Base-by-base conservation (phyloP, 1,140 invertebrate species). In the Cryptotermes secundus region DNA sequence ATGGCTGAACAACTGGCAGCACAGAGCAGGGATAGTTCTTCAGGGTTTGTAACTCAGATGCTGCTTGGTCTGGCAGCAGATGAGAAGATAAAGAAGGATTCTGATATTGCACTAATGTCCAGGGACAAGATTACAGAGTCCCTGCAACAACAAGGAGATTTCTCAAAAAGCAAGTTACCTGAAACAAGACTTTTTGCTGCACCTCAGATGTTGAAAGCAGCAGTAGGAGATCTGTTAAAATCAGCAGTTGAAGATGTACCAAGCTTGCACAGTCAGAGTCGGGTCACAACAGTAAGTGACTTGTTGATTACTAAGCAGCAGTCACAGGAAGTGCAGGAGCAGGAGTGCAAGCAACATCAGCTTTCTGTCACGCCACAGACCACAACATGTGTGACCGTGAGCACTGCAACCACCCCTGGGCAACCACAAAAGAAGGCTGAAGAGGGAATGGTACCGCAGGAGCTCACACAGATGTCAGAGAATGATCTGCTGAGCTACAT, bases 401-500 rank as follows among this genome's bases (percentile, higher is more conserved):
- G 9, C 16, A 42, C 81, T 38, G 36, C 45, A 31, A 1, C 42
- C 38, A 45, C 7, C 6, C 35, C 38, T 42, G 36, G 14, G 34
- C 36, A 19, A 0, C 81, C 72, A 38, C 83, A 79, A 34, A 84
- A 84, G 72, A 84, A 84, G 65, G 38, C 24, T n/a, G 90, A 86
- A 36, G 87, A 86, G 22, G 89, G 91, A 6, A 92, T 93, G 88
- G 89, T 94, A 85, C 92, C 93, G 3, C 94, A 95, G 88, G 93
- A 95, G 38, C 90, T 97, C 84, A 95, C 94, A 34, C 93, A 94
- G 82, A 95, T 97, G 93, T 95, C 95, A 83, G 95, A 96, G 87
- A 94, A 95, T 88, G 96, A 97, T 90, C 91, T 97, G 84, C 92
- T 97, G 81, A 96, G 94, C 88, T 96, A 96, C 88, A 96, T 97